phyloP scores from a whole-genome alignment of 2,113 vertebrate genomes.

The Nipponia nippon region DNA sequence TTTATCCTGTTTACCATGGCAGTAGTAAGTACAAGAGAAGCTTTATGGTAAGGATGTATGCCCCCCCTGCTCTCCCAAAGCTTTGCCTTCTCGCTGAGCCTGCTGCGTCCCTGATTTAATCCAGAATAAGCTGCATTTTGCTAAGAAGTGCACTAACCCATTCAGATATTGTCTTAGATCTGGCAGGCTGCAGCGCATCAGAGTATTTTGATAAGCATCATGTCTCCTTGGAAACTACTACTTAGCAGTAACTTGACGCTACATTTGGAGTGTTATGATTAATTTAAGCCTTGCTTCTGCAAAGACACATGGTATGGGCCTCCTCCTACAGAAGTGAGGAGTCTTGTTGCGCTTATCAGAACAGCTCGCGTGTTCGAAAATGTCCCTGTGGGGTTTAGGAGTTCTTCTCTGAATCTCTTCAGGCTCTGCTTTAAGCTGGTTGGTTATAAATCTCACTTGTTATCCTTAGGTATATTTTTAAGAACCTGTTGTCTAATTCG shows the following conservation, averaged over 20 bases:
- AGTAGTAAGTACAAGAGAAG: neutral
- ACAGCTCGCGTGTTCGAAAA: neutral
- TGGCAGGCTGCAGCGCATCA: slow-evolving; percentile 1
- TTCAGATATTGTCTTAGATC: slow-evolving; percentile 31
- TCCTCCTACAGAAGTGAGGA: slow-evolving; percentile 29
- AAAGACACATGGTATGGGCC: slow-evolving; percentile 32
- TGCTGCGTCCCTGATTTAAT: neutral
- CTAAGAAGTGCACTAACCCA: slow-evolving; percentile 10
- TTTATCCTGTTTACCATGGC: neutral
- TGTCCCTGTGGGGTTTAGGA: slow-evolving; percentile 4
- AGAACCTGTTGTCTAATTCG: slow-evolving; percentile 24
- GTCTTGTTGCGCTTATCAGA: slow-evolving; percentile 48
- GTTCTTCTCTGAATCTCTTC: neutral
- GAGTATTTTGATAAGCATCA: slow-evolving; percentile 55
- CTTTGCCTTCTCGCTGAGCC: neutral
- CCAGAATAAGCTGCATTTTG: neutral
- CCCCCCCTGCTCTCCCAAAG: neutral
- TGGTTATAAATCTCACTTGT: slow-evolving; percentile 27
- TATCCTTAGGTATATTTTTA: slow-evolving; percentile 17
- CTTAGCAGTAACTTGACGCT: slow-evolving; percentile 41
- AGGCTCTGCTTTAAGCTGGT: neutral
- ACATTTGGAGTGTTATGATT: slow-evolving; percentile 57
- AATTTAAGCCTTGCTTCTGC: slow-evolving; percentile 56
- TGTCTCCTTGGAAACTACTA: slow-evolving; percentile 65
- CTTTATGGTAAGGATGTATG: neutral